Percentiles rank a stretch among this genome's conserved stretches.
Conservation (phyloP, 2,797 vertebrate species). For the Pitangus sulphuratus region DNA sequence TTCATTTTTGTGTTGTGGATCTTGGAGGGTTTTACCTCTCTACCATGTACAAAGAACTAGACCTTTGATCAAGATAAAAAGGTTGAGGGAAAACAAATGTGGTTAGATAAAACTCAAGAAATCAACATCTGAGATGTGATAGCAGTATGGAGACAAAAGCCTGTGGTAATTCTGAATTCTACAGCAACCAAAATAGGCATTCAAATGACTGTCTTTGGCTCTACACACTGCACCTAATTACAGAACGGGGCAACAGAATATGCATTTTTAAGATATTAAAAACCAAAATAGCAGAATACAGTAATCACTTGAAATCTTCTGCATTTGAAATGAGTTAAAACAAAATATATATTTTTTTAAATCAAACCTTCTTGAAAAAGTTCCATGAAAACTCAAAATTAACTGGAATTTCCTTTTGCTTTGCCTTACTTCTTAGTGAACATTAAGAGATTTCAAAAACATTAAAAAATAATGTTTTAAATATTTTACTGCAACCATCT, state of each 20-base stretch:
- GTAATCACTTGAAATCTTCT: background rate
- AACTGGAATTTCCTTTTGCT: background rate
- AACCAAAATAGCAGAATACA: background rate
- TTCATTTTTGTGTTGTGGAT: background rate
- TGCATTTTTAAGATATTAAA: background rate
- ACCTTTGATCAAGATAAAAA: background rate
- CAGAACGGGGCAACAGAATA: background rate
- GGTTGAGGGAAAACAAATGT: background rate
- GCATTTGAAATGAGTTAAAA: background rate
- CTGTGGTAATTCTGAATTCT: background rate
- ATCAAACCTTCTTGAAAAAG: accelerated
- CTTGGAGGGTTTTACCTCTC: background rate
- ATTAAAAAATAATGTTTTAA: background rate
- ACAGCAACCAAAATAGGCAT: background rate
- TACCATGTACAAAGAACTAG: background rate
- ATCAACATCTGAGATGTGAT: background rate
- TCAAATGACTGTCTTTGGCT: background rate
- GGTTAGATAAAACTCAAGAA: background rate
- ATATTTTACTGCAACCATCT: background rate
- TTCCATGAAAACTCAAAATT: background rate
- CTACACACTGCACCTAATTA: background rate
- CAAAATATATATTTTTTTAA: background rate
- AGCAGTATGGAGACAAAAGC: background rate
- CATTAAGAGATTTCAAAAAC: background rate
- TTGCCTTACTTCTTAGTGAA: background rate